These are phyloP conservation scores for Todiramphus chloris DNA, from an alignment of 2,113 vertebrate species.

Conservation along the genomic window DNA sequence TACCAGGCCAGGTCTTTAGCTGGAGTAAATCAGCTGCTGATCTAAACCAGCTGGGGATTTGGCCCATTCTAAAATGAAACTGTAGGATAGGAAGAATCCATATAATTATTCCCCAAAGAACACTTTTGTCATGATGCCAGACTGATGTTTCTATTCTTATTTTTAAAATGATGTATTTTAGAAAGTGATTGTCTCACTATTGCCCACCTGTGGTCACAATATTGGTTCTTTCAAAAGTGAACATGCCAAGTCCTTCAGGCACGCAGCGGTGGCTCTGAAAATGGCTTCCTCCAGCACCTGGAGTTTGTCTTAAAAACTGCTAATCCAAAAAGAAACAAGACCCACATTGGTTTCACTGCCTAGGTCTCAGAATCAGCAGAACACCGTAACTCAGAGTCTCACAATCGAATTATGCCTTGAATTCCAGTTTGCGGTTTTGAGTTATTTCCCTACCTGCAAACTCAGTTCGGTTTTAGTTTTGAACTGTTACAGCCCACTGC, in stretches of 20 bases:
- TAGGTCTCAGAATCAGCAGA: accelerated
- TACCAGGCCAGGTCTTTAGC: conserved; percentile 60
- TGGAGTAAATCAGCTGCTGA: conserved; percentile 67
- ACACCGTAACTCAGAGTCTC: neutral
- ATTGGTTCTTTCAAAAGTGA: conserved; percentile 43
- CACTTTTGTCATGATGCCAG: conserved; percentile 59
- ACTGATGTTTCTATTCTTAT: conserved; percentile 68
- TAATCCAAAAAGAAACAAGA: conserved; percentile 6
- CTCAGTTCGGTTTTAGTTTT: neutral
- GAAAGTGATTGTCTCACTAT: conserved; percentile 62
- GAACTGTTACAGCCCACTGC: neutral
- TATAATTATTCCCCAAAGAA: conserved; percentile 62
- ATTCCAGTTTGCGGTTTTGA: neutral
- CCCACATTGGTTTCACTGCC: neutral
- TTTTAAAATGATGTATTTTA: conserved; percentile 63
- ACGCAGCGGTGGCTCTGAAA: conserved; percentile 3
- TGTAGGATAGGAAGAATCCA: conserved; percentile 56
- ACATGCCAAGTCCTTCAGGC: conserved; percentile 51
- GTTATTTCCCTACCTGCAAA: neutral
- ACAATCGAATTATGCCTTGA: neutral
- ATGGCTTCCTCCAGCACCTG: conserved; percentile 50
- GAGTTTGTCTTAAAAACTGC: conserved; percentile 28
- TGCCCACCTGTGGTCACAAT: conserved; percentile 61
- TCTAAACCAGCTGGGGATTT: conserved; percentile 65
- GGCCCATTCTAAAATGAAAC: conserved; percentile 64